These are phyloP conservation scores for Copidosoma aretas DNA, from an alignment of 2,888 invertebrate species.

Conservation along the genomic window DNA sequence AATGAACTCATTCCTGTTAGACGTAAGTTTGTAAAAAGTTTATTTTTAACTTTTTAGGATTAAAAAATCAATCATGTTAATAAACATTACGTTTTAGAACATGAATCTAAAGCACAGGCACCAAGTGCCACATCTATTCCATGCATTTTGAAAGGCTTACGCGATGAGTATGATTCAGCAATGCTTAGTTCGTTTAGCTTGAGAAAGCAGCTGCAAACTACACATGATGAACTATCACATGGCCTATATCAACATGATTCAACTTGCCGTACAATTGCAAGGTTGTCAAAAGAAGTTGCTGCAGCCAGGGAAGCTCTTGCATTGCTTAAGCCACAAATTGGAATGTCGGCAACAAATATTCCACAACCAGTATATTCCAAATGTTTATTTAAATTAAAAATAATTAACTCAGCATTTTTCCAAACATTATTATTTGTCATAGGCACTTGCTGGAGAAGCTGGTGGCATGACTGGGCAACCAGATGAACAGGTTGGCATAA, in stretches of 20 bases:
- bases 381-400: background rate
- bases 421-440: slow-evolving; percentile 34
- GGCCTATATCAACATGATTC: slow-evolving; percentile 99
- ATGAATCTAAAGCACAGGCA: slow-evolving; percentile 81
- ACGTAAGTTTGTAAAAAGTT: slow-evolving; percentile 67
- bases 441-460: slow-evolving; percentile 79
- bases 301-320: slow-evolving; percentile 98
- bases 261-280: slow-evolving; percentile 96
- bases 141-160: slow-evolving; percentile 84
- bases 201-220: slow-evolving; percentile 95
- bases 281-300: slow-evolving; percentile 96
- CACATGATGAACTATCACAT: slow-evolving; percentile 87
- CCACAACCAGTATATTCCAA: slow-evolving; percentile 67
- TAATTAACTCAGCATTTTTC: background rate
- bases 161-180: slow-evolving; percentile 97
- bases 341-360: slow-evolving; percentile 64
- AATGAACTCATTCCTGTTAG: slow-evolving; percentile 94
- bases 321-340: slow-evolving; percentile 96
- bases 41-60: background rate
- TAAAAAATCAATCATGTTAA: background rate
- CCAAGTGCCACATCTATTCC: slow-evolving; percentile 98
- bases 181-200: slow-evolving; percentile 99
- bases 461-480: slow-evolving; percentile 77
- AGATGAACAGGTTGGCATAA: slow-evolving; percentile 90
- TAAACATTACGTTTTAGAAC: slow-evolving; percentile 13